Evolutionary conservation across 2,797 vertebrate genomes (phyloP).

Genomic region (Taenioides sp.): DNA sequence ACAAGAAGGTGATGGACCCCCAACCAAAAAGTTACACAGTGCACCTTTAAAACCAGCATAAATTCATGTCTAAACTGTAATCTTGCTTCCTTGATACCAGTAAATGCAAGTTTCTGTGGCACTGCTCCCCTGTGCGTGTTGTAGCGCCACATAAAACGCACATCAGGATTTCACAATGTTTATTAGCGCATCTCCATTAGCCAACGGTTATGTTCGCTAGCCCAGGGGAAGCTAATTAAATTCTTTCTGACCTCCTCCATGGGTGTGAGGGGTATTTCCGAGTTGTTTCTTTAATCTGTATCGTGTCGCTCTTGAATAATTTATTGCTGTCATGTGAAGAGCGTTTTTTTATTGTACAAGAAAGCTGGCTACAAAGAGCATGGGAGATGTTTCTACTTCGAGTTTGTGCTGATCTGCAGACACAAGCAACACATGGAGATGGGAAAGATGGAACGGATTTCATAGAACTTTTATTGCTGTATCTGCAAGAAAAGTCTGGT

Average conservation of each 20-base stretch:
- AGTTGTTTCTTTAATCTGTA: neutral
- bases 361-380: constrained; percentile 30
- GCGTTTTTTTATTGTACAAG: constrained; percentile 13
- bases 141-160: neutral
- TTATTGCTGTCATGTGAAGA: constrained; percentile 8
- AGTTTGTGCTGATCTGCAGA: neutral
- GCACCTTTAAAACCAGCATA: neutral
- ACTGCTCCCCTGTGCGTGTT: neutral
- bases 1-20: too few species aligned
- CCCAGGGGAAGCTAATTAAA: neutral
- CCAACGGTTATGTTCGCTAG: neutral
- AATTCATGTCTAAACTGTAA: neutral
- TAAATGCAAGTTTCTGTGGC: neutral
- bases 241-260: neutral
- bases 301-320: constrained; percentile 20
- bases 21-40: too few species aligned
- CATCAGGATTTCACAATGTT: neutral
- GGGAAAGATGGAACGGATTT: neutral
- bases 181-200: constrained; percentile 6
- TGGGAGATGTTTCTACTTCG: constrained; percentile 6
- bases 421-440: neutral
- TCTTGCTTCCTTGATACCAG: neutral
- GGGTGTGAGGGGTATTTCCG: neutral
- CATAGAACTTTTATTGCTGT: neutral
- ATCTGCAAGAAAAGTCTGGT: neutral